phyloP scores from a whole-genome alignment of 2,888 invertebrate genomes.

The Panopea generosa region DNA sequence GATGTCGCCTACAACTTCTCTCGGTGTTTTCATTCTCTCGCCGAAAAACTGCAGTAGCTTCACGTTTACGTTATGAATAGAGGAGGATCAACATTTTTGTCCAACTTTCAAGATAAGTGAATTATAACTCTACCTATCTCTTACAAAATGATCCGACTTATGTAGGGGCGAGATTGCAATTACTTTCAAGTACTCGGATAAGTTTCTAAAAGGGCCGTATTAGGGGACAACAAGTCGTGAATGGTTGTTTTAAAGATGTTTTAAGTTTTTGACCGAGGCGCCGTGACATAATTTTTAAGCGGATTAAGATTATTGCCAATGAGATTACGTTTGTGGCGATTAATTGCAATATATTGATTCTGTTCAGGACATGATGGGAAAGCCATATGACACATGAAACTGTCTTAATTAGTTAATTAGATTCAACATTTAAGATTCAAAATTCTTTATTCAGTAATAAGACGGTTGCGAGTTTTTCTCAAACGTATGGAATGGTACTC shows the following conservation, averaged over 20 bases:
- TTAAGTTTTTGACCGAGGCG: not conserved
- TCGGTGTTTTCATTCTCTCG: slow-evolving; percentile 43
- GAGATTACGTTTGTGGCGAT: too few relatives aligned
- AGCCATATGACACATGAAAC: too few relatives aligned
- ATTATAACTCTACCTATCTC: slow-evolving; percentile 16
- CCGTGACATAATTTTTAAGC: not conserved
- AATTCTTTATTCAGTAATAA: too few relatives aligned
- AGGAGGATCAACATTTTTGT: slow-evolving; percentile 14
- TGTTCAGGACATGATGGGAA: too few relatives aligned
- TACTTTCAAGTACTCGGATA: too few relatives aligned
- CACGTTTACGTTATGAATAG: not conserved
- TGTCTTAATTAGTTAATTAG: too few relatives aligned
- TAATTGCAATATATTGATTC: too few relatives aligned
- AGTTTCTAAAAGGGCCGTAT: not conserved
- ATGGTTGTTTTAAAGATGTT: slow-evolving; percentile 6
- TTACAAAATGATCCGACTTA: not conserved
- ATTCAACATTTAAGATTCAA: too few relatives aligned
- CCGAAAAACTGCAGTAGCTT: not conserved
- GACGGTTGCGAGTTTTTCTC: too few relatives aligned
- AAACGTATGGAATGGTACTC: too few relatives aligned
- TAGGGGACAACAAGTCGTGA: not conserved
- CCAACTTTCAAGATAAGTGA: slow-evolving; percentile 15
- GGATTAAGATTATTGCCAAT: not conserved
- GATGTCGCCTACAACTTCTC: slow-evolving; percentile 44
- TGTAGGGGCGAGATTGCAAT: not conserved